A percentile compares a stretch with the other conserved stretches of the same genome.
phyloP scores from a whole-genome alignment of 2,888 invertebrate genomes.

The Hydraecia micacea region DNA sequence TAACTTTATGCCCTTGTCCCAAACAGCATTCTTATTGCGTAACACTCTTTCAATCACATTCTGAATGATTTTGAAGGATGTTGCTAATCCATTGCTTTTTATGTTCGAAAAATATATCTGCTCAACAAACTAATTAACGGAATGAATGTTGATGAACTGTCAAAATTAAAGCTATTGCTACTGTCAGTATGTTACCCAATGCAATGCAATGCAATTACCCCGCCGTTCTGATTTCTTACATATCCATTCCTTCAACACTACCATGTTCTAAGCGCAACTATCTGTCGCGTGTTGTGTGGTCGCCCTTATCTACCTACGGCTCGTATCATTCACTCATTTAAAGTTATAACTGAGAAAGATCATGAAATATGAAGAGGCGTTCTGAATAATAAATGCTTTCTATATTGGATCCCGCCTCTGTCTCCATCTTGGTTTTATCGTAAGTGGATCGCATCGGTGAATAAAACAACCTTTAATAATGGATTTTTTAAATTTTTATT shows the following conservation, averaged over 20 bases:
- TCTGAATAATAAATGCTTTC: conserved; percentile 82
- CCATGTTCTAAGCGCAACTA: neutral
- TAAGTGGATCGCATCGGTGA: conserved; percentile 73
- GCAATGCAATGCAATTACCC: too few species aligned
- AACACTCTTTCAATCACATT: neutral
- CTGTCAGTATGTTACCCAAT: neutral
- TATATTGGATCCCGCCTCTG: conserved; percentile 77
- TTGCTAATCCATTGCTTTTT: neutral
- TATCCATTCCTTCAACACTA: neutral
- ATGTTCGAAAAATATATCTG: neutral
- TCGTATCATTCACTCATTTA: conserved; percentile 74
- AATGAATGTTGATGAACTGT: neutral
- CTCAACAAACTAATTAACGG: too few species aligned
- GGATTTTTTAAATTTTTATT: conserved; percentile 75
- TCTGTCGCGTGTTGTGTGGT: conserved; percentile 16
- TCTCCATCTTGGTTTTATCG: conserved; percentile 72
- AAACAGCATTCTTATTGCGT: neutral
- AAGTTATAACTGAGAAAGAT: conserved; percentile 73
- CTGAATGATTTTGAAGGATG: neutral
- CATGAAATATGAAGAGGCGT: conserved; percentile 73
- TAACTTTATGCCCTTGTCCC: neutral
- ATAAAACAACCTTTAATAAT: conserved; percentile 68
- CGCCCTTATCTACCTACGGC: conserved; percentile 27
- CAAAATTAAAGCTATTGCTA: neutral
- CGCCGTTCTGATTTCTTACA: neutral